These are phyloP conservation scores for Gymnoscelis rufifasciata DNA, from an alignment of 2,888 invertebrate species.

Conservation along the genomic window DNA sequence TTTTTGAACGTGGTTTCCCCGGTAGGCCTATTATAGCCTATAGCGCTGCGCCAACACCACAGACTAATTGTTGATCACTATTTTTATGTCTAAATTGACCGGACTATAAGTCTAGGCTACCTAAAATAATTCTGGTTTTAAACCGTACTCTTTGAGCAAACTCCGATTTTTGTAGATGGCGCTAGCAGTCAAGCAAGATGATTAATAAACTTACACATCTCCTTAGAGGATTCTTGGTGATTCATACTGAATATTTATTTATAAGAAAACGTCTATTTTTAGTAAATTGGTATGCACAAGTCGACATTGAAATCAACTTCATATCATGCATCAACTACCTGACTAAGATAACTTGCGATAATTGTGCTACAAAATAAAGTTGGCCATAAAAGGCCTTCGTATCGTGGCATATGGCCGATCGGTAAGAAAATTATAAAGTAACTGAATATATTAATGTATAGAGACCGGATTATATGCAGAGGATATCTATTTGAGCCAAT, in stretches of 20 bases:
- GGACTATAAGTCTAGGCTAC: too few species aligned
- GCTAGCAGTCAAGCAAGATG: background rate
- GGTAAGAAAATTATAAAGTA: background rate
- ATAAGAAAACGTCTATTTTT: conserved; percentile 4
- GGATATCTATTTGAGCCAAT: too few species aligned
- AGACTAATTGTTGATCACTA: too few species aligned
- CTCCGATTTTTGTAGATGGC: conserved; percentile 11
- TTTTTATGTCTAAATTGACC: too few species aligned
- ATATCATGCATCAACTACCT: conserved; percentile 1
- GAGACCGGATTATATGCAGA: too few species aligned
- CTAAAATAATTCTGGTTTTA: too few species aligned
- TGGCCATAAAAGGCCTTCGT: conserved; percentile 35
- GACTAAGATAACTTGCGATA: conserved; percentile 30
- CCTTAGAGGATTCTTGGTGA: background rate
- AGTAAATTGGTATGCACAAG: conserved; percentile 3
- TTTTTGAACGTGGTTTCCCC: too few species aligned
- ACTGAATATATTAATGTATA: background rate
- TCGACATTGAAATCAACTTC: conserved; percentile 5
- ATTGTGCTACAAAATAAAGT: conserved; percentile 36
- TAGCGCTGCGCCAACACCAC: too few species aligned
- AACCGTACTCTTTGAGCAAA: too few species aligned
- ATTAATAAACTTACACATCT: background rate
- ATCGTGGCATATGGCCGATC: conserved; percentile 37
- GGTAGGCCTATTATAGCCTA: too few species aligned
- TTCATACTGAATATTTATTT: conserved; percentile 4